Evolutionary conservation across 2,113 vertebrate species (phyloP), one percentile per base, ranked within the genome.

Genomic region (Pandion haliaetus): DNA sequence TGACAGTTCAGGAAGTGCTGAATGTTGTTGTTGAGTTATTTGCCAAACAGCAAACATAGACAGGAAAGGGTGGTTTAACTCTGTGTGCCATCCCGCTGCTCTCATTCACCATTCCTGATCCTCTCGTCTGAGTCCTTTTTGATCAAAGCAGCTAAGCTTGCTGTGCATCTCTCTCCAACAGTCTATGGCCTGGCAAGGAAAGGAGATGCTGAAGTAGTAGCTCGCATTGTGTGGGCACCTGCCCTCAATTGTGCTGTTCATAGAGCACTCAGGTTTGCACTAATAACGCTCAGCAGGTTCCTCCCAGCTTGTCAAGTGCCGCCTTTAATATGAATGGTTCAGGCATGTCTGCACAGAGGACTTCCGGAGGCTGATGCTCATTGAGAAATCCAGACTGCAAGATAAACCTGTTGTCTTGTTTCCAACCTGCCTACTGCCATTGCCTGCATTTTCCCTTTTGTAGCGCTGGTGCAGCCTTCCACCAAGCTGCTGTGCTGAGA

Each of bases 161-260:
- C 83, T 91, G 87, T 91, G 86, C 66, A 52, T 77, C 72, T 59
- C 82, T 87, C 84, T 89, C 86, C 88, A 82, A 18, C 86, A 72
- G 88, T 32, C 57, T 86, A 2, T n/a, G 81, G 65, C 83, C 87
- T 97, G 94, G 81, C 91, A 77, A 52, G 94, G 65, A 67, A 70
- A 86, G 73, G 81, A 84, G 85, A 57, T 4, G 40, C 82, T 81
- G 91, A 95, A 96, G 93, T 79, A 70, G 86, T 67, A 44, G 92
- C 88, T 92, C 44, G 55, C 82, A 88, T 95, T 97, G 95, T 93
- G 82, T 76, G 86, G 96, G 95, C 94, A 96, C 90, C 94, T 96
- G 97, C 86, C 93, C 88, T 96, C 65, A 45, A 76, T 91, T 95
- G 84, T 89, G 86, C 88, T 57, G 12, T 34, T 87, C 63, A 2